Evolutionary conservation across 2,888 invertebrate species (phyloP), one percentile per base, ranked within the genome.

Genomic region (Acleris literana): DNA sequence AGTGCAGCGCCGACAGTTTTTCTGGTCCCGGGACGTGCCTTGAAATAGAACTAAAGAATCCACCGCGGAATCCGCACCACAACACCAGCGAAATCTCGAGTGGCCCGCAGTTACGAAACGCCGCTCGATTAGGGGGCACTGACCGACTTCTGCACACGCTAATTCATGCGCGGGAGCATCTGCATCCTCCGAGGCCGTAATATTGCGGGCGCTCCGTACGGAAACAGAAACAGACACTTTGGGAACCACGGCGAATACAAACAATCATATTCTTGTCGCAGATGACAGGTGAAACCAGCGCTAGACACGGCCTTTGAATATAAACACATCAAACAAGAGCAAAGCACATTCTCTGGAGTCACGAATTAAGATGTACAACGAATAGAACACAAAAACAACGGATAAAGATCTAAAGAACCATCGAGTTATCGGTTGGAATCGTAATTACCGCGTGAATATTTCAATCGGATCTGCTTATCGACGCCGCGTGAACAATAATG

Each of bases 111-210:
- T 91, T 90, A 88, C 88, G 88, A 89, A 90, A 90, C 82, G 68
- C 82, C 82, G 79, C 81, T 83, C 87, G 86, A 89, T 90, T 88
- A 88, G 87, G 84, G 90, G 87, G 87, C 91, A 87, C 82, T 89
- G 92, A 90, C 92, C 92, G 89, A 90, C 85, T 88, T 90, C 88
- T 89, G 88, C 85, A 87, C 88, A 87, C 87, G 86, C 87, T 88
- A 89, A 90, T 88, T 87, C 90, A 87, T 87, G 84, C 86, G 83
- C 82, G 83, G 81, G 81, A 84, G 82, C 86, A 87, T 88, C 86
- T 90, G 88, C 87, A 85, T 82, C 83, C 81, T 79, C 81, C 78
- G 75, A 79, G 64, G 73, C 76, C 77, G 74, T 74, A 51, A 66
- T 66, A 57, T 56, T 53, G 66, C 64, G 66, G 53, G 25, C 80